Conservation (phyloP, 2,113 vertebrate species). For the Alethe castanea region DNA sequence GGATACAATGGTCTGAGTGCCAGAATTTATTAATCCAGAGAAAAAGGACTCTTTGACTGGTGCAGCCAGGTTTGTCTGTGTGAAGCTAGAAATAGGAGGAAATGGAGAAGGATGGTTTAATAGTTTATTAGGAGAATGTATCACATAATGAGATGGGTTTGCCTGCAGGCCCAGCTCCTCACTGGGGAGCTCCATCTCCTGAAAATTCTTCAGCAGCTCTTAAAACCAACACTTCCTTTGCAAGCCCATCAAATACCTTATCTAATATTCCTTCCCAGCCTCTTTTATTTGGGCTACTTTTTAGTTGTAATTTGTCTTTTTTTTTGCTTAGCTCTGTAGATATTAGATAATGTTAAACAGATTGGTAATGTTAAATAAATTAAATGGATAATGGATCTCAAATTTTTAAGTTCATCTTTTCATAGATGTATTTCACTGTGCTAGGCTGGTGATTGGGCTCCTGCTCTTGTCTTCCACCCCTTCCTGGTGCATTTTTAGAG, state of each 20-base stretch:
- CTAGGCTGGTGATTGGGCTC: background rate
- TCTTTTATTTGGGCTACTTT: background rate
- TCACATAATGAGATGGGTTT: background rate
- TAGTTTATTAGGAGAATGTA: background rate
- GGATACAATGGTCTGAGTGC: background rate
- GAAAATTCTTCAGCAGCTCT: background rate
- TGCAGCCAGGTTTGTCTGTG: background rate
- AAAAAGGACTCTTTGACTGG: background rate
- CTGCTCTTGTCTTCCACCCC: background rate
- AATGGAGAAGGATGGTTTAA: background rate
- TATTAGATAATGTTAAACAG: background rate
- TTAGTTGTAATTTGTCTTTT: background rate
- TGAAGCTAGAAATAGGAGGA: background rate
- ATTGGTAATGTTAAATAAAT: background rate
- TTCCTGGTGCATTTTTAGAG: background rate
- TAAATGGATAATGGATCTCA: background rate
- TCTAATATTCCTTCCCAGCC: background rate
- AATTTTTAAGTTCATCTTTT: background rate
- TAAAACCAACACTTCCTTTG: background rate
- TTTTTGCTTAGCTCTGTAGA: background rate
- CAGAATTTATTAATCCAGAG: background rate
- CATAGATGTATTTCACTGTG: rapidly evolving
- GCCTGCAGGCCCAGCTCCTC: conserved; percentile 5
- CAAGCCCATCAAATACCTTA: background rate
- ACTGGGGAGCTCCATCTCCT: background rate